These are phyloP conservation scores for Gila robusta DNA, from an alignment of 2,797 vertebrate genomes.

Conservation along the genomic window DNA sequence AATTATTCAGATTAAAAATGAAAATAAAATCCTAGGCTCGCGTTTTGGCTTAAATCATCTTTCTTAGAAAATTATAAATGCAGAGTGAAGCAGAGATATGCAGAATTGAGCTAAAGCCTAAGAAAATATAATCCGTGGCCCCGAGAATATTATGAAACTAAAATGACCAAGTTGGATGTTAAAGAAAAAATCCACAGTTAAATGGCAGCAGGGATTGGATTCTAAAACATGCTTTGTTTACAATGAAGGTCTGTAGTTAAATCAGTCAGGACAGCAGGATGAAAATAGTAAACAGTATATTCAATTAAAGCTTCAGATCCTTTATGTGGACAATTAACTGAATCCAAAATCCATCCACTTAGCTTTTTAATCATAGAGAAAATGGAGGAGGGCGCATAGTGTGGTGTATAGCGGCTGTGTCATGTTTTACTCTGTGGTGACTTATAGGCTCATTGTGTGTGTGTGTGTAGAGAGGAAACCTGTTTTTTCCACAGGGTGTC, in stretches of 20 bases:
- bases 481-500: conserved; percentile 52
- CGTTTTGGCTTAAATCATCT: neutral
- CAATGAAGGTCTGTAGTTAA: neutral
- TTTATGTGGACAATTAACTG: conserved; percentile 21
- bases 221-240: conserved; percentile 2
- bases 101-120: neutral
- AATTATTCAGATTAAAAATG: conserved; percentile 30
- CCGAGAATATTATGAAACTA: conserved; percentile 11
- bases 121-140: conserved; percentile 10
- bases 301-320: conserved; percentile 20
- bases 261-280: neutral
- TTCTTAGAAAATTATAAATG: conserved; percentile 1
- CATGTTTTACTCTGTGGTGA: conserved; percentile 34
- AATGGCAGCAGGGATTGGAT: conserved; percentile 14
- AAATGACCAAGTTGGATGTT: neutral
- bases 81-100: neutral
- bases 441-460: conserved; percentile 1
- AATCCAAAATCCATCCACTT: neutral
- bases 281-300: conserved; percentile 13
- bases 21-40: neutral
- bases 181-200: neutral
- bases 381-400: conserved; percentile 36
- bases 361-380: conserved; percentile 34
- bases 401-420: conserved; percentile 10
- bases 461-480: conserved; percentile 24